Percentiles rank a stretch among this genome's conserved stretches.
phyloP scores from a whole-genome alignment of 2,113 vertebrate genomes.

The Dicerorhinus sumatrensis region DNA sequence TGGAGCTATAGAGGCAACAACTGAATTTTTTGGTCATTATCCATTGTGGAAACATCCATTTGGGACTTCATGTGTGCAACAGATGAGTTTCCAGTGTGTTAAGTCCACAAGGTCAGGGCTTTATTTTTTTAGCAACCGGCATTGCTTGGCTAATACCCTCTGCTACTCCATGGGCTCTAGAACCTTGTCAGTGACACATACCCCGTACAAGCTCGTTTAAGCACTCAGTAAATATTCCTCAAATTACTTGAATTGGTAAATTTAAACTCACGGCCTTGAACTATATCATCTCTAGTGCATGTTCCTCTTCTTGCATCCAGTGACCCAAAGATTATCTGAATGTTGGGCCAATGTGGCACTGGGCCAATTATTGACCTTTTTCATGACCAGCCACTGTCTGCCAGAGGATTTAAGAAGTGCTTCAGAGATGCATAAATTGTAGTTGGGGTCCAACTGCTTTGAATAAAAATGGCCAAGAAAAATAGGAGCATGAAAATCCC shows the following conservation, averaged over 20 bases:
- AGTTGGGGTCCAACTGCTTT: rapidly evolving
- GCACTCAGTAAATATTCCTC: neutral
- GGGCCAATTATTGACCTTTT: neutral
- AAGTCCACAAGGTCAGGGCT: too few relatives aligned
- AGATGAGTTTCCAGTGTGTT: neutral
- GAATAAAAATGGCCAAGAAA: neutral
- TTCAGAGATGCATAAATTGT: neutral
- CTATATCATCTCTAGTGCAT: neutral
- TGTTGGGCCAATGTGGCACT: neutral
- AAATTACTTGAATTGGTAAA: neutral
- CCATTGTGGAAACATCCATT: neutral
- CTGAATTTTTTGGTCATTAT: neutral
- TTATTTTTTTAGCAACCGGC: neutral
- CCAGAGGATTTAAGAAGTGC: neutral
- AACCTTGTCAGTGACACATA: neutral
- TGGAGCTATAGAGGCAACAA: neutral
- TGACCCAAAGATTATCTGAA: neutral
- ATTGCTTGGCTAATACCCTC: too few relatives aligned
- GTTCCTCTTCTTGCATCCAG: neutral
- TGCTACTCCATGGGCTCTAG: neutral
- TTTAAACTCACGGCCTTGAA: neutral
- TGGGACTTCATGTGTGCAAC: neutral
- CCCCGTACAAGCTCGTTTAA: too few relatives aligned
- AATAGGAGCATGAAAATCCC: neutral
- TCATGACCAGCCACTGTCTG: neutral